Evolutionary conservation across 2,888 invertebrate genomes (phyloP), one percentile per base, ranked within the genome.

Genomic region (Thysanoteuthis rhombus): DNA sequence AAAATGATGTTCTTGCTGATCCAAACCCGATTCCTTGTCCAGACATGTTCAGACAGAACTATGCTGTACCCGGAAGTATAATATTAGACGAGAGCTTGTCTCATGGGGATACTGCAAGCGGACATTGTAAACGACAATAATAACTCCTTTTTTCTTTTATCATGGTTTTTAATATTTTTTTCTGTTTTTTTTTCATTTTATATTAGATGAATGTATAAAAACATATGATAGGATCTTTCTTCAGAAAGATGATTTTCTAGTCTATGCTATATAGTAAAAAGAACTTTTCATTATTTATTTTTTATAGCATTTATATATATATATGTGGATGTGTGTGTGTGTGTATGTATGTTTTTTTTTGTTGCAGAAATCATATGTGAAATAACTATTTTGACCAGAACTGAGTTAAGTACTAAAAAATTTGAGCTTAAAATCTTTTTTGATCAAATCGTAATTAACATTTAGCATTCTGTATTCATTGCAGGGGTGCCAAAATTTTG

Each of bases 41-140:
- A n/a, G 75, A 75, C 75, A 75, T 75, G 75, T 75, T 75, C n/a
- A n/a, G 75, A 75, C 75, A 75, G 75, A 75, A 75, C 75, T 75
- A 75, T 75, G 75, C 75, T 75, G n/a, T 75, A 36, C 75, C 75
- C 12, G 75, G 75, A 10, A 75, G 75, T 75, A 75, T 75, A n/a
- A 36, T 75, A n/a, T 16, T n/a, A n/a, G 75, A n/a, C 36, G 75
- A 75, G 12, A n/a, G 16, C 75, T 75, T 75, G 75, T 16, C n/a
- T 19, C 75, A 75, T 19, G 75, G 16, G 36, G n/a, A 75, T 36
- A 75, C n/a, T n/a, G n/a, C 75, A 75, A 75, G n/a, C 36, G 75
- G 16, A 75, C 75, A 75, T 75, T 75, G 2, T n/a, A 75, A 75
- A n/a, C 75, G n/a, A 36, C 75, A n/a, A 75, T 75, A 75, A 75